phyloP scores from a whole-genome alignment of 2,113 vertebrate species.

The Myrmophylax atrothorax region DNA sequence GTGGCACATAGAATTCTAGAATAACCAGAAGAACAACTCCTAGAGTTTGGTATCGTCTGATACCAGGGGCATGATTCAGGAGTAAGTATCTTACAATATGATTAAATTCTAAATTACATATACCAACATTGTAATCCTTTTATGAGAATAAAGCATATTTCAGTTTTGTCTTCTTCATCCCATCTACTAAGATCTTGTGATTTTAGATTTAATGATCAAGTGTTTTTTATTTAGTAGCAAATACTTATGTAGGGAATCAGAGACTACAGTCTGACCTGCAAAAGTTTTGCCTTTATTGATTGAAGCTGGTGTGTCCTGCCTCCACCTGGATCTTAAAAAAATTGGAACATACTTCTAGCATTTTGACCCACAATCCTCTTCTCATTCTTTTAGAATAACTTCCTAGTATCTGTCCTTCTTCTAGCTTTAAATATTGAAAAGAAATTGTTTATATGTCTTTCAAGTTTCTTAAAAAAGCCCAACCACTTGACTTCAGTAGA shows the following conservation, averaged over 20 bases:
- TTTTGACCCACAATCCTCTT: neutral
- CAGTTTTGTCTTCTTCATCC: neutral
- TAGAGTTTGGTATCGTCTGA: neutral
- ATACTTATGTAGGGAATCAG: neutral
- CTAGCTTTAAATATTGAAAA: neutral
- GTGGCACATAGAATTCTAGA: neutral
- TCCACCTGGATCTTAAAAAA: neutral
- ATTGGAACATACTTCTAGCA: neutral
- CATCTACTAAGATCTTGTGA: neutral
- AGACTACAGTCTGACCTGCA: neutral
- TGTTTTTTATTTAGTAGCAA: neutral
- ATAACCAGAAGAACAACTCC: neutral
- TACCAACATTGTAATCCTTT: neutral
- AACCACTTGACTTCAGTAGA: neutral
- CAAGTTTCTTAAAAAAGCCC: neutral
- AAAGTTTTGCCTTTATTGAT: neutral
- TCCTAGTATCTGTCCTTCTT: neutral
- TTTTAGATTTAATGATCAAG: neutral
- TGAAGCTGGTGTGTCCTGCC: neutral
- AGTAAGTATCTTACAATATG: neutral
- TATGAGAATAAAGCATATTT: neutral
- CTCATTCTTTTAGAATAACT: neutral
- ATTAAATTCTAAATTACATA: neutral
- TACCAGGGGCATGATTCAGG: neutral
- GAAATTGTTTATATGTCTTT: neutral